Base-by-base conservation (phyloP, 2,888 invertebrate species). In the Germaria angustata region DNA sequence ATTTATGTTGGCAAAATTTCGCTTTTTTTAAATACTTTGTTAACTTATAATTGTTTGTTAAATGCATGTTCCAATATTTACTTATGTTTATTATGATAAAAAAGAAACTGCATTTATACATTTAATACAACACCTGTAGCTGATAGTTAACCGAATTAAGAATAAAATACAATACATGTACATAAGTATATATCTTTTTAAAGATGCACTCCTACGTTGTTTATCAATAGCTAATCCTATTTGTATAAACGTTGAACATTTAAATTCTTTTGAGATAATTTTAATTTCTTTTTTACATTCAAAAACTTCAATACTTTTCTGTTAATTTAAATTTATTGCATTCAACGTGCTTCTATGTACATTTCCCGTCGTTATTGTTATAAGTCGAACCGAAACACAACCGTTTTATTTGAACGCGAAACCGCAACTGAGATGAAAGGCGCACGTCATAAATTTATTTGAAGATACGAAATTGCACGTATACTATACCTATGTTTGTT, bases 371-470 rank as follows among this genome's bases (percentile, higher is more conserved):
- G 9, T 0, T 24, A 49, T 17, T 41, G 11, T 68, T 34, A 13
- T 0, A 46, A 24, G 34, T 69, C 24, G 2, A 46, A 5, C 22
- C 32, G 44, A 57, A 61, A 57, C 39, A 63, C 69, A 55, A 78
- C 68, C 73, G 73, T 39, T 34, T 72, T 65, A 32, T 63, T 63
- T 53, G 68, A 80, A 80, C 46, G 63, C 63, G 44, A 66, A 75
- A 80, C 28, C 57, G 32, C 63, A 69, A 82, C 82, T 82, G 49
- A 75, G 51, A 49, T 65, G 28, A 24, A 49, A 15, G 13, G 15
- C 57, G 63, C 44, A 68, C 41, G 68, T 22, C 28, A 41, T 49
- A 39, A 76, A 76, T 71, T 69, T 39, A 55, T 65, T 65, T 17
- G 28, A 51, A 24, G 11, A 24, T 20, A 66, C 36, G 34, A 68